Evolutionary conservation across 1,140 invertebrate genomes (phyloP).

Genomic region (Metopolophium dirhodum): DNA sequence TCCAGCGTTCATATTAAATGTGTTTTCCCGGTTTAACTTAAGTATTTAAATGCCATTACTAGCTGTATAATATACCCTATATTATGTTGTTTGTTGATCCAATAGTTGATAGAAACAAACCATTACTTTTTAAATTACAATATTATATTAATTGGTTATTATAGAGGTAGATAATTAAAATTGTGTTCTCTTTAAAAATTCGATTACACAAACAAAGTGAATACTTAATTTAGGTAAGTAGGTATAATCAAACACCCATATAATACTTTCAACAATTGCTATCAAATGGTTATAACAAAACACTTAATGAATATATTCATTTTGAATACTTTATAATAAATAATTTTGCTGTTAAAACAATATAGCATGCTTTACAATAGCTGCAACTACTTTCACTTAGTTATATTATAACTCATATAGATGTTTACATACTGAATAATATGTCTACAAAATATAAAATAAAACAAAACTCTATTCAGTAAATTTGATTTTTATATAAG

Average conservation of each 20-base stretch:
- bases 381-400: not conserved
- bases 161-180: not conserved
- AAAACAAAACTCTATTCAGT: not conserved
- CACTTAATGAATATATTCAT: not conserved
- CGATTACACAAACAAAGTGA: not conserved
- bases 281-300: not conserved
- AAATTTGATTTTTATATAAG: not conserved
- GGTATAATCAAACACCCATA: constrained; percentile 5
- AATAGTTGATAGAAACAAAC: not conserved
- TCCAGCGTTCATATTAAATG: not conserved
- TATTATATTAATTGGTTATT: not conserved
- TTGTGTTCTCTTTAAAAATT: not conserved
- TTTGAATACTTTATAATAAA: not conserved
- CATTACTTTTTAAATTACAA: not conserved
- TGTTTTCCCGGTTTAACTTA: not conserved
- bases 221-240: not conserved
- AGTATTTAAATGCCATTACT: not conserved
- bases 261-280: not conserved
- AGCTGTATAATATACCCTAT: not conserved
- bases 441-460: not conserved
- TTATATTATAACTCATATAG: not conserved
- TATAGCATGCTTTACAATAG: not conserved
- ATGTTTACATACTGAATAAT: not conserved
- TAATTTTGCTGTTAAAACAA: not conserved
- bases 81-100: not conserved